Percentiles rank a stretch among this genome's conserved stretches.
These are phyloP conservation scores for Okapia johnstoni DNA, from an alignment of 2,113 vertebrate species.

Conservation along the genomic window DNA sequence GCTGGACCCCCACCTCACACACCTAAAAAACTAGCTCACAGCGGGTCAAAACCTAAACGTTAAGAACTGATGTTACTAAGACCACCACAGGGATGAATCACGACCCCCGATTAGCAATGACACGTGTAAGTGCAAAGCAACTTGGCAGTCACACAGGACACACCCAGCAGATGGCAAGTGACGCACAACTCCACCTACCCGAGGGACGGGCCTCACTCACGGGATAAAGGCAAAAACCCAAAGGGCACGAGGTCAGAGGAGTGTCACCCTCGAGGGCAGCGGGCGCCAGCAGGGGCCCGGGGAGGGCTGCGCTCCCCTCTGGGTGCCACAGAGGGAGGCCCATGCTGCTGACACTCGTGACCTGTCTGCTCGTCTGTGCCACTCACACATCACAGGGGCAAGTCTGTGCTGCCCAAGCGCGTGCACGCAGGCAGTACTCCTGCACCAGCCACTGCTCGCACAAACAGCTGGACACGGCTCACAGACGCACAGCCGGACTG, in stretches of 20 bases:
- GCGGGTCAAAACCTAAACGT: too few species aligned
- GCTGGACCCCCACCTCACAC: neutral
- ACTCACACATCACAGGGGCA: rapidly evolving
- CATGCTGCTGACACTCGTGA: rapidly evolving
- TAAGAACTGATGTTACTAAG: neutral
- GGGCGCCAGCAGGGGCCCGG: neutral
- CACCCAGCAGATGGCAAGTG: too few species aligned
- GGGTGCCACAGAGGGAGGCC: neutral
- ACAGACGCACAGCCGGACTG: neutral
- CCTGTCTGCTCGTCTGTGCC: rapidly evolving
- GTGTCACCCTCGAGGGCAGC: rapidly evolving
- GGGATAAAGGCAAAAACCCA: neutral
- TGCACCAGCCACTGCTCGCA: neutral
- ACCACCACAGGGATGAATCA: neutral
- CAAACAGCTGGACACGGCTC: neutral
- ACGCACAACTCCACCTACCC: neutral
- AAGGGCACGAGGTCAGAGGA: neutral
- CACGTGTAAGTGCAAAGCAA: neutral
- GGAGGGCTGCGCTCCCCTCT: neutral
- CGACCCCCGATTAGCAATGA: neutral
- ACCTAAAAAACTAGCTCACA: neutral
- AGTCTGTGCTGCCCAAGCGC: rapidly evolving
- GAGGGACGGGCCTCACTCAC: rapidly evolving
- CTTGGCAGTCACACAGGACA: neutral
- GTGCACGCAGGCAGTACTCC: neutral